These are phyloP conservation scores for Ochropleura plecta DNA, from an alignment of 2,888 invertebrate genomes.

Conservation along the genomic window DNA sequence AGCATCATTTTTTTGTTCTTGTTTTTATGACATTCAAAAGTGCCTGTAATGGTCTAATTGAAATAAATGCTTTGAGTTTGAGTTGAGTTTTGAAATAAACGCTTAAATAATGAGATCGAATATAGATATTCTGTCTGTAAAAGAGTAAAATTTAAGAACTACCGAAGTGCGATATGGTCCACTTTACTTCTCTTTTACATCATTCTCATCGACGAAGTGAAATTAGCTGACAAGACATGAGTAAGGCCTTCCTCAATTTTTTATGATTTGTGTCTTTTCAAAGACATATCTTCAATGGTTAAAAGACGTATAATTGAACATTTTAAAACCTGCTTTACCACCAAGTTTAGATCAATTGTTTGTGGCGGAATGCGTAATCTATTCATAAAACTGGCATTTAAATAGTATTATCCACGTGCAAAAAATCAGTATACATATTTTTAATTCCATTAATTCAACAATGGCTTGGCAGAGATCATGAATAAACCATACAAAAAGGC, in stretches of 20 bases:
- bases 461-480: not conserved
- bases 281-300: not conserved
- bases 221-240: not conserved
- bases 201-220: slow-evolving; percentile 8
- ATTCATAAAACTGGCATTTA: not conserved
- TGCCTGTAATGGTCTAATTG: too few species aligned
- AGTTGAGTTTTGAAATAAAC: too few species aligned
- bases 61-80: too few species aligned
- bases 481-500: not conserved
- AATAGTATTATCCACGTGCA: not conserved
- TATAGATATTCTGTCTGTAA: not conserved
- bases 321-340: not conserved
- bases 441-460: not conserved
- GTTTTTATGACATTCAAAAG: too few species aligned
- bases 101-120: not conserved
- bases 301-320: too few species aligned
- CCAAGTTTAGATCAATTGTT: too few species aligned
- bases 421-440: not conserved
- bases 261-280: not conserved
- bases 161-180: not conserved
- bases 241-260: not conserved
- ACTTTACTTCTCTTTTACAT: slow-evolving; percentile 7
- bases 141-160: not conserved
- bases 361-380: not conserved
- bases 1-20: too few species aligned